Base-by-base conservation (phyloP, 2,113 vertebrate genomes). In the Trachemys scripta region DNA sequence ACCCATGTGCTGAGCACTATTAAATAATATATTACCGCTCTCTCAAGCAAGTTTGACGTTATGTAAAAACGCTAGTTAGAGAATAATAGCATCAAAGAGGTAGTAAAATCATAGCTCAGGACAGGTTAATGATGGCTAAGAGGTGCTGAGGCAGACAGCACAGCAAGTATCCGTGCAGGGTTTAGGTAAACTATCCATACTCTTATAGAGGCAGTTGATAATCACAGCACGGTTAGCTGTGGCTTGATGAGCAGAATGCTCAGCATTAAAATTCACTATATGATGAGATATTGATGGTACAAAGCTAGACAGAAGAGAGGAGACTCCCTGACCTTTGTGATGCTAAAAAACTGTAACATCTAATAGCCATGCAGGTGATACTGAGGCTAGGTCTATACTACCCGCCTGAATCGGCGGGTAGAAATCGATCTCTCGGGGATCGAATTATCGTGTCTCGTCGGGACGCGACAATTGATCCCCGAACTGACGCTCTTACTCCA, bases 111-210 rank as follows among this genome's bases (percentile, higher is more conserved):
- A 49, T 35, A 72, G 19, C 75, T 2, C 57, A 25, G 27, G 75
- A 38, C 1, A 38, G 13, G 35, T 75, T n/a, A 50, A 78, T 83
- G 62, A 80, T n/a, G 80, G 57, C 4, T 62, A 38, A 65, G 27
- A 53, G n/a, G 57, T 2, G 25, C 88, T 35, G 88, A 84, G 42
- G 72, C 72, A 47, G 65, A 76, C 38, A 76, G 72, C 80, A 54
- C 0, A 20, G 3, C 1, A 47, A 86, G 14, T 29, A 76, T 22
- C 69, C 10, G 35, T 38, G 31, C 75, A 50, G 76, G 35, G 25
- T 65, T 38, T 88, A 3, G 9, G n/a, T 0, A 7, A 8, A 13
- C 53, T 1, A 45, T 56, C 35, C 1, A 1, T 2, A 72, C 82
- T 24, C 78, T 82, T 12, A 0, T 2, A 22, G 42, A 35, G 76